Evolutionary conservation across 2,888 invertebrate species (phyloP).

Genomic region (Thera obeliscata): DNA sequence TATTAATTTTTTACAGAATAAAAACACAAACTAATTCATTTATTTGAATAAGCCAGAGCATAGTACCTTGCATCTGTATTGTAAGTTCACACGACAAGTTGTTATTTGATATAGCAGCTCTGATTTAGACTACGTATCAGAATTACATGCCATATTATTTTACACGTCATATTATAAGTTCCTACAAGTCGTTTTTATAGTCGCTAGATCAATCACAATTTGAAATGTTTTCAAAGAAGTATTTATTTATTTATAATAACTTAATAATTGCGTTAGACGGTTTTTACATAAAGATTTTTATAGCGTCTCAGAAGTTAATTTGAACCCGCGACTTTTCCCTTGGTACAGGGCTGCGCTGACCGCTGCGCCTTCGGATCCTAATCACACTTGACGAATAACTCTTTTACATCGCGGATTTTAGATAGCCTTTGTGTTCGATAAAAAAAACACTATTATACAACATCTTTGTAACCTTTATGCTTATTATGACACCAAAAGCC

Average conservation of each 20-base stretch:
- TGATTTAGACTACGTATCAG: conserved; percentile 67
- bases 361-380: too few relatives aligned
- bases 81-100: conserved; percentile 61
- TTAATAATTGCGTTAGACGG: not conserved
- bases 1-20: too few relatives aligned
- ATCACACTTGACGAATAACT: too few relatives aligned
- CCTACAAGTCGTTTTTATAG: conserved; percentile 11
- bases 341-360: too few relatives aligned
- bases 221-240: not conserved
- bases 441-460: not conserved
- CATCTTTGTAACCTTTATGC: not conserved
- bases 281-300: not conserved
- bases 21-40: not conserved
- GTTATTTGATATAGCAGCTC: conserved; percentile 59
- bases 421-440: too few relatives aligned
- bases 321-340: too few relatives aligned
- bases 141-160: conserved; percentile 76
- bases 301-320: too few relatives aligned
- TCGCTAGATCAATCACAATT: not conserved
- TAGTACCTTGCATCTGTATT: conserved; percentile 10
- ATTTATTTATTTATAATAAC: not conserved
- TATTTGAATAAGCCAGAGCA: not conserved
- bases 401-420: too few relatives aligned
- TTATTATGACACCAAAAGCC: not conserved
- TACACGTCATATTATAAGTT: conserved; percentile 51